A percentile compares a stretch with the other conserved stretches of the same genome.
Conservation (phyloP, 53 echinoderm and acorn worm species). For the Zoroaster sp. region DNA sequence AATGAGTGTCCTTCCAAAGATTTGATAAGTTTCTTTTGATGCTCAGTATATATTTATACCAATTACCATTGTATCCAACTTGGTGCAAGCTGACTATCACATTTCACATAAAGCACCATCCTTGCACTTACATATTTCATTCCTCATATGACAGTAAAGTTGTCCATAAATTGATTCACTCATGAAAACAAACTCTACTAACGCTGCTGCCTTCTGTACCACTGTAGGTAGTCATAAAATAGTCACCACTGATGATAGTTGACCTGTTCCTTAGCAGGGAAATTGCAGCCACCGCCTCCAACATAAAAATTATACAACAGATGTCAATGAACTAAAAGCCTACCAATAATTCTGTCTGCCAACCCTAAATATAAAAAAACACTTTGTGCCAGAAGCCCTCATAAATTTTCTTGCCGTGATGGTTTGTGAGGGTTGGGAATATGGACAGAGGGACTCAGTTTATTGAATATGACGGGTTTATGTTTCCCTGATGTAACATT, state of each 20-base stretch:
- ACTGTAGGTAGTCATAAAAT: not conserved
- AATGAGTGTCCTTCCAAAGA: too few relatives aligned
- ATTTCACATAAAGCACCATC: not conserved
- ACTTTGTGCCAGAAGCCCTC: slow-evolving; percentile 24
- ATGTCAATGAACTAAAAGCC: slow-evolving; percentile 27
- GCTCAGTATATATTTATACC: too few relatives aligned
- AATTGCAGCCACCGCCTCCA: not conserved
- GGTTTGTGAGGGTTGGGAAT: not conserved
- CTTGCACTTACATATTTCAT: slow-evolving; percentile 18
- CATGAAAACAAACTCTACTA: not conserved
- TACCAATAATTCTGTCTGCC: slow-evolving; percentile 19
- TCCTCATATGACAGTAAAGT: slow-evolving; percentile 13
- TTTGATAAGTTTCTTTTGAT: too few relatives aligned
- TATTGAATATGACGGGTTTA: slow-evolving; percentile 20
- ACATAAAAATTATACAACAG: not conserved
- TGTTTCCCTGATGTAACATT: slow-evolving; percentile 7
- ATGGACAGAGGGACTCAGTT: not conserved
- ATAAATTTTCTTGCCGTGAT: not conserved
- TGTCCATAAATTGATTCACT: not conserved
- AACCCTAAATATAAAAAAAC: slow-evolving; percentile 37
- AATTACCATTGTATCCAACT: too few relatives aligned
- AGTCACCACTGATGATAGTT: not conserved
- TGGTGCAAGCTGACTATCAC: too few relatives aligned
- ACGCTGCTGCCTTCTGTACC: not conserved
- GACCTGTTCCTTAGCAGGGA: not conserved